phyloP scores from a whole-genome alignment of 2,888 invertebrate species.

The Dynastes maya region DNA sequence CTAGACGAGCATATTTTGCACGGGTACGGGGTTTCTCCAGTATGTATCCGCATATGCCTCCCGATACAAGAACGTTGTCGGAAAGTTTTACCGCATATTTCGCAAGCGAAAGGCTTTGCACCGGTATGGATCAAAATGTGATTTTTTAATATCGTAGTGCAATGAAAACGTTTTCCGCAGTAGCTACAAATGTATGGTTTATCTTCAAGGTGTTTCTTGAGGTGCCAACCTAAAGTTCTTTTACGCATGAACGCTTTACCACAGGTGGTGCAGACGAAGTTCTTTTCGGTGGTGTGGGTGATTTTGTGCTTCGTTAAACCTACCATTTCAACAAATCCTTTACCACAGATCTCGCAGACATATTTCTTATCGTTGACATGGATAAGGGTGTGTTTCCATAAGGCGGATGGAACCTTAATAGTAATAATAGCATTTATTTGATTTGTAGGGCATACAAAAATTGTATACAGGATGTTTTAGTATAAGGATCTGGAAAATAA shows the following conservation, averaged over 20 bases:
- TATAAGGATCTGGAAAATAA: no score
- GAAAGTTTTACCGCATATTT: conserved; percentile 34
- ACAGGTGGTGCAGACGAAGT: conserved; percentile 12
- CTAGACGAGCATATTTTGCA: conserved; percentile 3
- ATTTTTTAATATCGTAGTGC: conserved; percentile 1
- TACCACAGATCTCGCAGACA: conserved; percentile 34
- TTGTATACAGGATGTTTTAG: no score
- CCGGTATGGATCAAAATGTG: conserved; percentile 22
- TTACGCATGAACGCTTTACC: conserved; percentile 9
- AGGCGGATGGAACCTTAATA: background rate
- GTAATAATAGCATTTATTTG: no score
- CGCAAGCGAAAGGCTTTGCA: conserved; percentile 14
- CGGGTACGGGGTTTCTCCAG: conserved; percentile 16
- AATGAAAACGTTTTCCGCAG: conserved; percentile 16
- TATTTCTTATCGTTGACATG: conserved; percentile 23
- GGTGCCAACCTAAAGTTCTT: background rate
- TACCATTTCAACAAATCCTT: background rate
- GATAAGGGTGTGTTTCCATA: conserved; percentile 15
- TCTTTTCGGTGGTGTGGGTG: conserved; percentile 12
- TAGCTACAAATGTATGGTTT: conserved; percentile 6
- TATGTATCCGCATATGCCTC: conserved; percentile 30
- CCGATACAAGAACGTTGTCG: conserved; percentile 6
- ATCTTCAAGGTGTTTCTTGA: conserved; percentile 13
- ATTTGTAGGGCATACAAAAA: no score
- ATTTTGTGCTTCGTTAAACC: conserved; percentile 10